Conservation (phyloP, 2,797 vertebrate species). For the Pipistrellus pipistrellus region DNA sequence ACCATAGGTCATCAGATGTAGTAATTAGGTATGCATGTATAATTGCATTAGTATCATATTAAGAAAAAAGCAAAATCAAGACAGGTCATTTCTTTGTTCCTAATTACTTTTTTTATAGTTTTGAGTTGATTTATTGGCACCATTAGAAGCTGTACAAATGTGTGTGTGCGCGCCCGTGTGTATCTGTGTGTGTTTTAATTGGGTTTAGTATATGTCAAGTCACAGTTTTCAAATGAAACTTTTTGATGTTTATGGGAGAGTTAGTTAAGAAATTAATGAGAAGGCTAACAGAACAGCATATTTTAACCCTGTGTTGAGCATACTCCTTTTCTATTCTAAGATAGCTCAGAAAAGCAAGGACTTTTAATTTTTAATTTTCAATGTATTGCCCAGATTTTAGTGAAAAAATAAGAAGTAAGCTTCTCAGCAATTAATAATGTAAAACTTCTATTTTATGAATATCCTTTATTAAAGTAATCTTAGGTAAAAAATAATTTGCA, state of each 20-base stretch:
- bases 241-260: conserved; percentile 66
- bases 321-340: conserved; percentile 50
- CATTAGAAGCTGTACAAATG: conserved; percentile 76
- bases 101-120: conserved; percentile 84
- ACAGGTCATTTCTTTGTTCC: conserved; percentile 83
- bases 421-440: neutral
- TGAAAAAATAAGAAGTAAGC: neutral
- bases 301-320: conserved; percentile 70
- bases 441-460: neutral
- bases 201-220: conserved; percentile 67
- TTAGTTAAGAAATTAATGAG: conserved; percentile 79
- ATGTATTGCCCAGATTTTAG: conserved; percentile 40
- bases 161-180: neutral
- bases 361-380: conserved; percentile 69
- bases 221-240: conserved; percentile 73
- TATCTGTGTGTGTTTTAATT: conserved; percentile 57
- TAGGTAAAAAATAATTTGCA: neutral
- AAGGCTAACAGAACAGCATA: conserved; percentile 67
- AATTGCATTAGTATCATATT: conserved; percentile 86
- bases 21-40: conserved; percentile 88
- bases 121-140: conserved; percentile 81
- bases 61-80: conserved; percentile 79
- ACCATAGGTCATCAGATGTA: conserved; percentile 86
- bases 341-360: conserved; percentile 55
- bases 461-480: neutral